Evolutionary conservation across 2,113 vertebrate species (phyloP), one percentile per base, ranked within the genome.

Genomic region (Xiphorhynchus elegans): DNA sequence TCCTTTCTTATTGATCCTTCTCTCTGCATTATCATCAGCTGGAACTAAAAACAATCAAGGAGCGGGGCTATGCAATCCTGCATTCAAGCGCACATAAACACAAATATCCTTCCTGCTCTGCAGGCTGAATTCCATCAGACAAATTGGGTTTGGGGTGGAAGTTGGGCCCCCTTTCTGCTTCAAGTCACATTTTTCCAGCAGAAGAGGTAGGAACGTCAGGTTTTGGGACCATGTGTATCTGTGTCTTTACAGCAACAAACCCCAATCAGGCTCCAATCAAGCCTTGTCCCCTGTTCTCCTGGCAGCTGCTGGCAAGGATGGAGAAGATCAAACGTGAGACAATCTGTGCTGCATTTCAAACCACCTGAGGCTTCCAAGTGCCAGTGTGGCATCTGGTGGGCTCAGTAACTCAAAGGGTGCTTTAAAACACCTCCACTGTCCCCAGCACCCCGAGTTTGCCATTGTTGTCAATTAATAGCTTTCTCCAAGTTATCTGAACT

Each of bases 281-380:
- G 68, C n/a, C 47, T 49, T 80, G 64, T 87, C 72, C 82, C 60
- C 68, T 17, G 63, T 90, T 94, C 49, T 67, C 85, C 60, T 84
- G 92, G 33, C 35, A 92, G 92, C 24, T 52, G 52, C 89, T 95
- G 96, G 33, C 20, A 14, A 28, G 73, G 95, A 80, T 86, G 93
- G 80, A 46, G 70, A 6, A 73, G 92, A 93, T 89, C 83, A 95
- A 86, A 75, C 17, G 8, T 0, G 0, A 83, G 79, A 68, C 93
- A 92, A 81, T 77, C 82, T 59, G 52, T n/a, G 25, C 68, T 19
- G 82, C 83, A 33, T 84, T 86, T 55, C 87, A 56, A 85, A 20
- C 82, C 82, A 93, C 70, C 84, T 62, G 28, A 42, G 72, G 88
- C 85, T 90, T 83, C 37, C 59, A 70, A 90, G 83, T 40, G 90